Evolutionary conservation across 2,113 vertebrate species (phyloP).

Genomic region (Circaetus cinerascens): DNA sequence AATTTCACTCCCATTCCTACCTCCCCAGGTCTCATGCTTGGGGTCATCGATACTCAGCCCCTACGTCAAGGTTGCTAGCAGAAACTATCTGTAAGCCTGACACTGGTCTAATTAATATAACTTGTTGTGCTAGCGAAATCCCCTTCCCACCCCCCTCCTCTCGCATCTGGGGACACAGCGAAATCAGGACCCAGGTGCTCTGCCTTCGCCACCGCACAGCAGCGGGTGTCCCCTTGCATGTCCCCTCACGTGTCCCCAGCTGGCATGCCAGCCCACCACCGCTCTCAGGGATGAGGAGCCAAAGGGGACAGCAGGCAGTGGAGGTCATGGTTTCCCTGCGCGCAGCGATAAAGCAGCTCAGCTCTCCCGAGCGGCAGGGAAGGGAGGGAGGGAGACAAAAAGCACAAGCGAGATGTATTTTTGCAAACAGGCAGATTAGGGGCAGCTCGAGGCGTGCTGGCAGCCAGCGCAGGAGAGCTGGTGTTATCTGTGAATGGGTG

Average conservation of each 20-base stretch:
- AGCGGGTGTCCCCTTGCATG: rapidly evolving
- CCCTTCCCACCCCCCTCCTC: background rate
- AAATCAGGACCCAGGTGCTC: background rate
- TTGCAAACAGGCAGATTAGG: background rate
- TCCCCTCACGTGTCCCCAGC: background rate
- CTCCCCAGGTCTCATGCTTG: background rate
- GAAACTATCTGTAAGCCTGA: background rate
- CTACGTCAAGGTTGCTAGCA: rapidly evolving
- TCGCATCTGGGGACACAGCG: rapidly evolving
- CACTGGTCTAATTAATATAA: background rate
- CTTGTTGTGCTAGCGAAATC: background rate
- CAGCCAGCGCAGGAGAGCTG: rapidly evolving
- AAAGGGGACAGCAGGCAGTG: rapidly evolving
- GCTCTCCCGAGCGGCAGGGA: background rate
- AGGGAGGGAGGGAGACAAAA: background rate
- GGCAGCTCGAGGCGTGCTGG: background rate
- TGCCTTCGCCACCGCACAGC: rapidly evolving
- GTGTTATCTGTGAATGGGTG: background rate
- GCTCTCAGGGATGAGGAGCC: background rate
- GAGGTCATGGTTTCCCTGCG: rapidly evolving
- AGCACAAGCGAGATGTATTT: background rate
- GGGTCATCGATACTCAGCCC: background rate
- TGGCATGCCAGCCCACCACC: rapidly evolving
- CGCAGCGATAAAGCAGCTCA: background rate
- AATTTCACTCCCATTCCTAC: background rate